Evolutionary conservation across 2,113 vertebrate genomes (phyloP).

Genomic region (Thymallus thymallus): DNA sequence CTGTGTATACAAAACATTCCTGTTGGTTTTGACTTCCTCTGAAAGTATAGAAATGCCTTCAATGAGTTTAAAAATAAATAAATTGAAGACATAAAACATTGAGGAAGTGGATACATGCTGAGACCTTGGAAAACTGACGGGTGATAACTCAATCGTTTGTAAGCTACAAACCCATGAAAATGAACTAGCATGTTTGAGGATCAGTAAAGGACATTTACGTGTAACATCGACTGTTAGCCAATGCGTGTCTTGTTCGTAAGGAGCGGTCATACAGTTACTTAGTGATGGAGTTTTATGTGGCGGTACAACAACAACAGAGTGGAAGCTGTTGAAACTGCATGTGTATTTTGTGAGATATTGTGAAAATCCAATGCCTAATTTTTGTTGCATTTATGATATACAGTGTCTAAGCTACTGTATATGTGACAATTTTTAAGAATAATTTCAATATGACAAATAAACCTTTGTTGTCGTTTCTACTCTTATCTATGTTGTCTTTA

Average conservation of each 20-base stretch:
- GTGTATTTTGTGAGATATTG: slow-evolving; percentile 45
- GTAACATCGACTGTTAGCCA: not conserved
- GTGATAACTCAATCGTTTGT: slow-evolving; percentile 20
- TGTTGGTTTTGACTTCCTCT: not conserved
- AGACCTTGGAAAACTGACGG: not conserved
- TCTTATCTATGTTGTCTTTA: too few species aligned
- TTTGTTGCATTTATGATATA: slow-evolving; percentile 25
- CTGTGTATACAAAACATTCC: not conserved
- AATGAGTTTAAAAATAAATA: not conserved
- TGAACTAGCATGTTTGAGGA: not conserved
- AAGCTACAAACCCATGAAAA: slow-evolving; percentile 9
- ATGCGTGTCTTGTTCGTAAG: not conserved
- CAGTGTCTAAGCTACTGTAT: slow-evolving; percentile 28
- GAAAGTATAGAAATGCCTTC: not conserved
- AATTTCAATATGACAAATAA: slow-evolving; percentile 52
- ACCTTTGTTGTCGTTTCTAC: slow-evolving; percentile 41
- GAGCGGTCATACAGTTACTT: not conserved
- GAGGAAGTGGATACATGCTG: not conserved
- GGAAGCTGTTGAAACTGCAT: slow-evolving; percentile 49
- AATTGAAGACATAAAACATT: not conserved
- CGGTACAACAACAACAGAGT: not conserved
- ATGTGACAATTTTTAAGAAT: slow-evolving; percentile 32
- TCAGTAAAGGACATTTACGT: not conserved
- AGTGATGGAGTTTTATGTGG: not conserved
- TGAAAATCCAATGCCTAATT: slow-evolving; percentile 41